These are phyloP conservation scores for Oenanthe melanoleuca DNA, from an alignment of 2,113 vertebrate genomes.

Conservation along the genomic window DNA sequence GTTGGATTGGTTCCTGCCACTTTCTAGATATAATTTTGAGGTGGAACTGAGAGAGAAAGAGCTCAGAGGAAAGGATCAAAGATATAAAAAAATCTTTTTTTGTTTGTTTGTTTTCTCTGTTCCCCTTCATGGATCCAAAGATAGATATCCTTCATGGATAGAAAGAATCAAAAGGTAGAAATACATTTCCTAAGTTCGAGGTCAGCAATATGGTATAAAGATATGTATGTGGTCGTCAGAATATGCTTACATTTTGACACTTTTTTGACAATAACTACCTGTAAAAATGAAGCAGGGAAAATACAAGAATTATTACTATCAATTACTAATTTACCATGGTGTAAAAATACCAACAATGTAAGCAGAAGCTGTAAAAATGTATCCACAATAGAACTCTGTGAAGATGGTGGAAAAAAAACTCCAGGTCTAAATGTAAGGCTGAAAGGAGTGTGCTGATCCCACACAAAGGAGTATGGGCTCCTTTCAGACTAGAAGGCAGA, in stretches of 20 bases:
- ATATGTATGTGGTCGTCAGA: neutral
- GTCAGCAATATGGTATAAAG: neutral
- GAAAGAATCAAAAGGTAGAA: neutral
- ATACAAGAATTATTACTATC: neutral
- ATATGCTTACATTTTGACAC: neutral
- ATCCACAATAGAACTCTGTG: neutral
- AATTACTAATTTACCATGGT: neutral
- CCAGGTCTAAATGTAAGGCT: neutral
- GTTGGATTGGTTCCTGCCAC: neutral
- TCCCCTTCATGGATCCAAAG: neutral
- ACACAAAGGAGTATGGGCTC: neutral
- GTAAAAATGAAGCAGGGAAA: neutral
- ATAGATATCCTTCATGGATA: too few species aligned
- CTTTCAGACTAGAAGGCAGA: neutral
- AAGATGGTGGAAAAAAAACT: neutral
- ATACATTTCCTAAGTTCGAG: neutral
- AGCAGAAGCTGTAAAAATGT: neutral
- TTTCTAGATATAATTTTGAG: neutral
- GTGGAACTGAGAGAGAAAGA: neutral
- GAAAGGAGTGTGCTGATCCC: neutral
- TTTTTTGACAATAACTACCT: neutral
- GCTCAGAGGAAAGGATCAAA: neutral
- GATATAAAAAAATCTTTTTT: neutral
- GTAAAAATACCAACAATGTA: neutral
- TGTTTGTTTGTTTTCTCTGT: neutral